Conservation (phyloP, 1,140 invertebrate species). For the Ooceraea biroi region DNA sequence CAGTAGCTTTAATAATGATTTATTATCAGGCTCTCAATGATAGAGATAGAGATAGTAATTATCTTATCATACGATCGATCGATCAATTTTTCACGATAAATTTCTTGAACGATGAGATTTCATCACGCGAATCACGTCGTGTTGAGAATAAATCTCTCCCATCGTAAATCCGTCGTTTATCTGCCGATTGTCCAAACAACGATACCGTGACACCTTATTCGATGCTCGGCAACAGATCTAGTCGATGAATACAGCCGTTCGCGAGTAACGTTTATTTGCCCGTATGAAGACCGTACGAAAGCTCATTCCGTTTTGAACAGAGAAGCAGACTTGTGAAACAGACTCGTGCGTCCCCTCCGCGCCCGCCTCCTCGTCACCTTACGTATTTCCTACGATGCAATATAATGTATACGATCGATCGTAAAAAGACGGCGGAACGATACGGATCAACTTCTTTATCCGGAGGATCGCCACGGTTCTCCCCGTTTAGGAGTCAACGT, state of each 20-base stretch:
- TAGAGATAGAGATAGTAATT: conserved; percentile 13
- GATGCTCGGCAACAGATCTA: conserved; percentile 4
- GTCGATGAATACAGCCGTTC: conserved; percentile 25
- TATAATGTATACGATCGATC: conserved; percentile 13
- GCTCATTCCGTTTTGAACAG: conserved; percentile 16
- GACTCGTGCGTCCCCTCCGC: too few relatives aligned
- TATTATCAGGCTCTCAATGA: too few relatives aligned
- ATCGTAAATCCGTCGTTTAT: not conserved
- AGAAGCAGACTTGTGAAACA: not conserved
- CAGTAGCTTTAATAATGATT: too few relatives aligned
- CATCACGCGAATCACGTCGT: not conserved
- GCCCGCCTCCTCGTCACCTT: not conserved
- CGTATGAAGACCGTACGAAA: not conserved
- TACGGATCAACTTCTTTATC: conserved; percentile 21
- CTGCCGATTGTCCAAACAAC: not conserved
- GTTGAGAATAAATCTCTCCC: conserved; percentile 9
- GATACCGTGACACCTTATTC: conserved; percentile 28
- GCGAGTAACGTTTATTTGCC: conserved; percentile 7
- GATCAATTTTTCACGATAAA: not conserved
- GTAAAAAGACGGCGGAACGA: not conserved
- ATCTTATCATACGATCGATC: not conserved
- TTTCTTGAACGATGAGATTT: not conserved
- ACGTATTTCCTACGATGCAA: conserved; percentile 3
- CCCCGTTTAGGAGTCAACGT: conserved; percentile 2
- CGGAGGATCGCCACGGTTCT: too few relatives aligned